Evolutionary conservation across 2,797 vertebrate species (phyloP), one percentile per base, ranked within the genome.

Genomic region (Tapera naevia): DNA sequence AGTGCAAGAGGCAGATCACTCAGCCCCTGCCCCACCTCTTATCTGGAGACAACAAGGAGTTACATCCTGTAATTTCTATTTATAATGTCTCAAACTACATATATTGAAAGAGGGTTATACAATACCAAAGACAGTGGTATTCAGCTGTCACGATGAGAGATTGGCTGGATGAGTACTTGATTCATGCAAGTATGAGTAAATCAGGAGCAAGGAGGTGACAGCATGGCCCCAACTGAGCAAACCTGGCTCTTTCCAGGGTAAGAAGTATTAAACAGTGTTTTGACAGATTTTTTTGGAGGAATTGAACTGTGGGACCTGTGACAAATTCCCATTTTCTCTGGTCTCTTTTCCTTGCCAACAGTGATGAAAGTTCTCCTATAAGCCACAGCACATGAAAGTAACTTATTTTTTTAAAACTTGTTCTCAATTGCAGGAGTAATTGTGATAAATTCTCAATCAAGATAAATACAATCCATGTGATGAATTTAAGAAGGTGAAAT

Each of bases 401-500:
- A 25, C 11, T 75, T 30, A 17, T 51, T 80, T 61, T 76, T 64
- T 10, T 0, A 41, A 62, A 75, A 30, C 19, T 61, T 46, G 2
- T 5, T 58, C 65, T 91, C 39, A 19, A 18, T 32, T 80, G 46
- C 41, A 74, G 65, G 25, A 65, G 35, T 83, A 94, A 91, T 83
- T 54, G 72, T 91, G 84, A 91, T 43, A 69, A 88, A 95, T 93
- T 80, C 72, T 80, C 89, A 75, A 33, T 91, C 84, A 67, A 45
- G 65, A 54, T 13, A 83, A 93, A 89, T 41, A 65, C 57, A 92
- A 57, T 17, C 54, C 3, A 0, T 3, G 22, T 78, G 67, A 94
- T 37, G 75, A 87, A 89, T 88, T 88, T 92, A 93, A 94, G 73
- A 35, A 89, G 1, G 35, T 88, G 81, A 83, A 96, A 94, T 95